Conservation (phyloP, 2,113 vertebrate genomes). For the Thymallus thymallus region DNA sequence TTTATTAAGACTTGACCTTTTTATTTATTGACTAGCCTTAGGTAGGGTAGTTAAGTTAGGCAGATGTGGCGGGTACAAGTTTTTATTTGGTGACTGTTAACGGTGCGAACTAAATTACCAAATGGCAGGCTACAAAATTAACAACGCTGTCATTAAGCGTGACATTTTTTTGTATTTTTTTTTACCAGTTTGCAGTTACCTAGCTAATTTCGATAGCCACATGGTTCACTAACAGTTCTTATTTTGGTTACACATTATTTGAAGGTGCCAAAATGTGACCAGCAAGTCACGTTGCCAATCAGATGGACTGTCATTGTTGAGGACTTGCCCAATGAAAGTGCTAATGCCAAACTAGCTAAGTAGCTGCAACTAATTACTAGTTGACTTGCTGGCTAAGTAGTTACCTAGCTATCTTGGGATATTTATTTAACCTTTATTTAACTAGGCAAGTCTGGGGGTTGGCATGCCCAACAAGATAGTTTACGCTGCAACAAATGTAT, state of each 20-base stretch:
- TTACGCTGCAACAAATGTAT: background rate
- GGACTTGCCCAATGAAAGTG: background rate
- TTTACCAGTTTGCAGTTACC: no score
- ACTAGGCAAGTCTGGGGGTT: no score
- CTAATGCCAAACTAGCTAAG: conserved; percentile 22
- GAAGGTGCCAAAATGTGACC: no score
- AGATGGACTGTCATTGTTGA: no score
- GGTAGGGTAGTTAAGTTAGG: conserved; percentile 15
- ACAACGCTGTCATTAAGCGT: background rate
- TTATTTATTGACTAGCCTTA: conserved; percentile 35
- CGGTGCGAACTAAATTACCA: background rate
- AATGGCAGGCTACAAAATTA: no score
- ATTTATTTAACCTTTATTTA: no score
- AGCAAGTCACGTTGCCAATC: no score
- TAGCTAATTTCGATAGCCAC: no score
- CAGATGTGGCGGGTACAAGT: conserved; percentile 30
- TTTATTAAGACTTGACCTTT: conserved; percentile 57
- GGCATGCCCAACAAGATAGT: no score
- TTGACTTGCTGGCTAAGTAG: background rate
- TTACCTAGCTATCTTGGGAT: background rate
- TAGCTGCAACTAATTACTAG: conserved; percentile 20
- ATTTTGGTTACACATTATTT: no score
- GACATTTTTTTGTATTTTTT: no score
- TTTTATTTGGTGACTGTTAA: conserved; percentile 9
- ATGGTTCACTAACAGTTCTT: no score